These are phyloP conservation scores for Clarias magur DNA, from an alignment of 2,113 vertebrate genomes.

Conservation along the genomic window DNA sequence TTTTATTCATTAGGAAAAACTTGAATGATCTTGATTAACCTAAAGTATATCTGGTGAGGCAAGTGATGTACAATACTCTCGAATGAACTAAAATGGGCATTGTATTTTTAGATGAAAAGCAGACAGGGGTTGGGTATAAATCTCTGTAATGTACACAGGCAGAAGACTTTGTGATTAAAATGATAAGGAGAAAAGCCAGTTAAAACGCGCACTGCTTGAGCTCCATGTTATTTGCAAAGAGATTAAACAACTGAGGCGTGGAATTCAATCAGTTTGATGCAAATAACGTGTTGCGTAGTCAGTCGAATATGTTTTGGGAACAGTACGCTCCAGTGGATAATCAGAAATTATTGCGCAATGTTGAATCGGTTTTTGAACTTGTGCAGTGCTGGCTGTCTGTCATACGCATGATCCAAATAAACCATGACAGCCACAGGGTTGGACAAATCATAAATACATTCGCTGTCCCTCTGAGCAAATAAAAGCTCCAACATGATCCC, in stretches of 20 bases:
- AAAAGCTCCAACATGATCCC: background rate
- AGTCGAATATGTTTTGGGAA: constrained; percentile 18
- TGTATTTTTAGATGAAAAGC: constrained; percentile 21
- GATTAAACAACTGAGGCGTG: constrained; percentile 36
- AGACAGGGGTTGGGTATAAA: background rate
- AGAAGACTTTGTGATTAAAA: constrained; percentile 19
- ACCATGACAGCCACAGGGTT: background rate
- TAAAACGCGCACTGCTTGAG: constrained; percentile 25
- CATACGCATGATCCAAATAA: background rate
- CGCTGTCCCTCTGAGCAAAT: background rate
- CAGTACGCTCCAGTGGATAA: constrained; percentile 9
- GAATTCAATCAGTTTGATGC: constrained; percentile 37
- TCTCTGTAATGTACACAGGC: constrained; percentile 1
- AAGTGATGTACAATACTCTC: background rate
- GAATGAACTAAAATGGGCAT: constrained; percentile 11
- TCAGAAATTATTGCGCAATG: constrained; percentile 8
- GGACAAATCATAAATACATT: background rate
- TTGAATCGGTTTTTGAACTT: background rate
- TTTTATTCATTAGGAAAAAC: background rate
- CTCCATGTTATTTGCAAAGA: constrained; percentile 28
- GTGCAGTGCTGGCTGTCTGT: background rate
- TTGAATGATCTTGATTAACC: background rate
- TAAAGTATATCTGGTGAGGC: background rate
- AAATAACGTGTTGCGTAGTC: constrained; percentile 31
- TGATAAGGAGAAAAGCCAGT: constrained; percentile 30